A percentile compares a stretch with the other conserved stretches of the same genome.
These are phyloP conservation scores for Callaeas wilsoni DNA, from an alignment of 2,113 vertebrate species.

Conservation along the genomic window DNA sequence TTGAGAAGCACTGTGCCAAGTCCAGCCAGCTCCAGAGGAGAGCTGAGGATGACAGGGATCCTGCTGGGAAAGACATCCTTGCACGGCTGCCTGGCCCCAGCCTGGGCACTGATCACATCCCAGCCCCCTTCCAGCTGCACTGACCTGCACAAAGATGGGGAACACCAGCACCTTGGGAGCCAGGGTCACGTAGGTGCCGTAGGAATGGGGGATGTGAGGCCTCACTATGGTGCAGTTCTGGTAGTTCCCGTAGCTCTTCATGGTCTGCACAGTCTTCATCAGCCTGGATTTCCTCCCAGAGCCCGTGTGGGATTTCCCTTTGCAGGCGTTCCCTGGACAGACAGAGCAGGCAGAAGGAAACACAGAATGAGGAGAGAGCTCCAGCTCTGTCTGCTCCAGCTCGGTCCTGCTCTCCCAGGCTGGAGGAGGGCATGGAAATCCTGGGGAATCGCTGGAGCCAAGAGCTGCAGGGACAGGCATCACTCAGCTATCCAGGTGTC, in stretches of 20 bases:
- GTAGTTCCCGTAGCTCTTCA: slow-evolving; percentile 84
- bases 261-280: slow-evolving; percentile 78
- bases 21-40: background rate
- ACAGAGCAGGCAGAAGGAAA: background rate
- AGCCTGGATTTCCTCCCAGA: slow-evolving; percentile 80
- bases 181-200: slow-evolving; percentile 85
- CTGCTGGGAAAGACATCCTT: background rate
- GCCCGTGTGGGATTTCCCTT: slow-evolving; percentile 61
- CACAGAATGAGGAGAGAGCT: background rate
- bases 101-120: background rate
- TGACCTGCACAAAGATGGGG: slow-evolving; percentile 92
- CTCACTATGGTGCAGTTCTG: slow-evolving; percentile 88
- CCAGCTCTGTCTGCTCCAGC: background rate
- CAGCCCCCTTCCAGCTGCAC: background rate
- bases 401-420: background rate
- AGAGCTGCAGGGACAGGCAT: background rate
- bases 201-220: slow-evolving; percentile 80
- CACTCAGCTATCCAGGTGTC: background rate
- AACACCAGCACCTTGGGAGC: slow-evolving; percentile 92
- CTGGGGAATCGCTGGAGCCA: background rate
- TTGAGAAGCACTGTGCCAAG: background rate
- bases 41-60: background rate
- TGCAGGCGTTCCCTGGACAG: slow-evolving; percentile 27
- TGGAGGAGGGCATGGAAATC: background rate
- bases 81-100: background rate